These are phyloP conservation scores for Agapornis canus DNA, from an alignment of 2,797 vertebrate genomes.

Conservation along the genomic window DNA sequence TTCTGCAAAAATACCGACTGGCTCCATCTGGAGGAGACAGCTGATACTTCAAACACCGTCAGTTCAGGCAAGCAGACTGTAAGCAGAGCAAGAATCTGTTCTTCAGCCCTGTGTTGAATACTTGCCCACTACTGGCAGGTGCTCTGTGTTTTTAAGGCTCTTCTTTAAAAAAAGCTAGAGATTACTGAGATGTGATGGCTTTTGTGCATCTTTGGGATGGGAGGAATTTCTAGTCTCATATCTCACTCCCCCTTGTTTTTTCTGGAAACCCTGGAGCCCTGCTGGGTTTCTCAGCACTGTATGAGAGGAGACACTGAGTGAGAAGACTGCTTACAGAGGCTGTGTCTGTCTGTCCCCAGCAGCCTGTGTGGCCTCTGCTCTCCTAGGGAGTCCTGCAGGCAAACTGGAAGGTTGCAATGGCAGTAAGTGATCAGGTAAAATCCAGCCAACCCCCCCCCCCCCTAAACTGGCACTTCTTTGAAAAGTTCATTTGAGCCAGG, in stretches of 20 bases:
- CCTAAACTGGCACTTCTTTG: not conserved
- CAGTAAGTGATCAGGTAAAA: not conserved
- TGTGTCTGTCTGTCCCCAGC: not conserved
- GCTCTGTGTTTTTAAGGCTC: not conserved
- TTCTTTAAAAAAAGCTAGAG: not conserved
- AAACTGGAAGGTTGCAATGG: not conserved
- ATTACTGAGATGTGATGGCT: not conserved
- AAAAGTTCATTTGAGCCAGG: not conserved
- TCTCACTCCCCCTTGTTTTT: not conserved
- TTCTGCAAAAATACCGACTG: not conserved
- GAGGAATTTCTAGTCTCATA: not conserved
- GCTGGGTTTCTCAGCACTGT: not conserved
- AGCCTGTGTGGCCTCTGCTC: not conserved
- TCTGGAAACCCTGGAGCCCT: not conserved
- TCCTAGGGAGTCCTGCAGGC: not conserved
- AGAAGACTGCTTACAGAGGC: not conserved
- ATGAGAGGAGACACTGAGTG: rapidly evolving
- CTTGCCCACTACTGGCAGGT: not conserved
- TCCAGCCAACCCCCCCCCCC: not conserved
- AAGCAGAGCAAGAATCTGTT: not conserved
- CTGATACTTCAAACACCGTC: not conserved
- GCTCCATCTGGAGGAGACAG: constrained; percentile 72
- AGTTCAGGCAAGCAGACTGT: not conserved
- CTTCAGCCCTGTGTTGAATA: not conserved
- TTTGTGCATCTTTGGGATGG: not conserved